phyloP scores from a whole-genome alignment of 2,797 vertebrate species.

The Falco biarmicus region DNA sequence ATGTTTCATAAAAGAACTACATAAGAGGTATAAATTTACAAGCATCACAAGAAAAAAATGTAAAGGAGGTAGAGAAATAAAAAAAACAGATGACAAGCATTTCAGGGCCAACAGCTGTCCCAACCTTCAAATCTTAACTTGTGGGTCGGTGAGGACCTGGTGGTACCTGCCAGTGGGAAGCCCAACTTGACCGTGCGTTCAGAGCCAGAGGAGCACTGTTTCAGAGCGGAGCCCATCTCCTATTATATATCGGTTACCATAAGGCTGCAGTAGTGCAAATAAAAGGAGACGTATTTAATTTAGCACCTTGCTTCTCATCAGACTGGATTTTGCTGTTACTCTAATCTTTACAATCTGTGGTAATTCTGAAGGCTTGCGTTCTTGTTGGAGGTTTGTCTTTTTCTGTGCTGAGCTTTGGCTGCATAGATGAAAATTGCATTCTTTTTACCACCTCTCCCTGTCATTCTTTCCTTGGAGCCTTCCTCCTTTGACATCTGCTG shows the following conservation, averaged over 20 bases:
- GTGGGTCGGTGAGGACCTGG: not conserved
- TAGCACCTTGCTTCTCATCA: not conserved
- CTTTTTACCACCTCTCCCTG: not conserved
- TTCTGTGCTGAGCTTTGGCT: not conserved
- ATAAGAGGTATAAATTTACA: not conserved
- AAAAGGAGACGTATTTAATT: not conserved
- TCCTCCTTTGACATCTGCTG: not conserved
- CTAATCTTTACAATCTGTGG: not conserved
- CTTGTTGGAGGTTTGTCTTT: not conserved
- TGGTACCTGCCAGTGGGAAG: not conserved
- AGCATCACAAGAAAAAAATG: not conserved
- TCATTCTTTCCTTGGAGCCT: not conserved
- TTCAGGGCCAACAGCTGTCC: not conserved
- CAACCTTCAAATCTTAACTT: not conserved
- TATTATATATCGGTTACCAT: not conserved
- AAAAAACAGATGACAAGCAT: not conserved
- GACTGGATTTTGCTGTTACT: not conserved
- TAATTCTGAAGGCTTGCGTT: not conserved
- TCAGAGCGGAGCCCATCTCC: not conserved
- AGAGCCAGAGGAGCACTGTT: not conserved
- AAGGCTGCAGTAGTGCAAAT: not conserved
- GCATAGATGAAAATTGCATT: not conserved
- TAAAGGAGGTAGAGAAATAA: not conserved
- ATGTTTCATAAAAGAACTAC: not conserved
- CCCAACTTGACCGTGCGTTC: too few species aligned